phyloP scores from a whole-genome alignment of 2,113 vertebrate genomes.

The Strix aluco region DNA sequence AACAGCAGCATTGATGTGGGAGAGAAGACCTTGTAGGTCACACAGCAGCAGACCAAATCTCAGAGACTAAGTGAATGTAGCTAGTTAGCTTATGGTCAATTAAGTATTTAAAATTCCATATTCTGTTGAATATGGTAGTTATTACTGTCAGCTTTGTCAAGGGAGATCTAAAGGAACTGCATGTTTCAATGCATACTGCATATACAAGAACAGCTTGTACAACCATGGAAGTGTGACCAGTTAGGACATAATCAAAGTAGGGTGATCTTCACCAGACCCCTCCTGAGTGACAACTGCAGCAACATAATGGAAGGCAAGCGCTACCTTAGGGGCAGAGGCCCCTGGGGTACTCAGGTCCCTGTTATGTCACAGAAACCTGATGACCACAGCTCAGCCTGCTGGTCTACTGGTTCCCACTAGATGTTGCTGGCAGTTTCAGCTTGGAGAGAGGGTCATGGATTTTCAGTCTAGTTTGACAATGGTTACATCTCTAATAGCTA shows the following conservation, averaged over 20 bases:
- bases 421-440: neutral
- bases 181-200: neutral
- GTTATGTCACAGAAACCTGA: neutral
- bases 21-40: neutral
- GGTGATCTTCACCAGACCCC: neutral
- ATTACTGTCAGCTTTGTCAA: neutral
- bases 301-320: neutral
- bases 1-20: neutral
- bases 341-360: neutral
- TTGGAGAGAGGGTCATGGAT: neutral
- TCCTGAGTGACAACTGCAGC: neutral
- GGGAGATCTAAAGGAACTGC: neutral
- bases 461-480: neutral
- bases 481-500: neutral
- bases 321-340: neutral
- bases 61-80: neutral
- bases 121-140: neutral
- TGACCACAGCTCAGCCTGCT: neutral
- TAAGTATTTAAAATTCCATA: neutral
- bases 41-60: neutral
- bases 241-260: neutral
- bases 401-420: neutral
- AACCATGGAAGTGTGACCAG: neutral
- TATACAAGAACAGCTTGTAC: neutral
- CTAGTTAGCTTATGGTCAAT: neutral